Conservation (phyloP, 1,140 invertebrate species). For the Drosophila asahinai region DNA sequence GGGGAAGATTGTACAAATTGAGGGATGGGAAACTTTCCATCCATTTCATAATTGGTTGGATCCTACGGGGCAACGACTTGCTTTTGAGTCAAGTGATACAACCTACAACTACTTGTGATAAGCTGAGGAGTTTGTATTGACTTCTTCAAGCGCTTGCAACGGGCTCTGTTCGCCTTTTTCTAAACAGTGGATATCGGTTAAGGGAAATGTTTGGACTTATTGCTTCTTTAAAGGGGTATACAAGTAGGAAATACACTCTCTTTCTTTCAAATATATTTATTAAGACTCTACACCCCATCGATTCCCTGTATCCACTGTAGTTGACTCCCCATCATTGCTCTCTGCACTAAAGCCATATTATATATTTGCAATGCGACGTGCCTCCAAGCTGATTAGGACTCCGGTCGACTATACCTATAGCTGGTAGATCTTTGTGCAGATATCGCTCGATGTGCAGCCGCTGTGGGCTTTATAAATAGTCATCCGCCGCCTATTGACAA, state of each 20-base stretch:
- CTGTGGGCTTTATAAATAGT: constrained; percentile 62
- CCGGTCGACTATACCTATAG: not conserved
- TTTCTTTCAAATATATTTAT: too few relatives aligned
- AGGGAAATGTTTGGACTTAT: not conserved
- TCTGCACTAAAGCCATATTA: constrained; percentile 7
- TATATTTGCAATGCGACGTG: constrained; percentile 31
- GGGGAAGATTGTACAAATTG: constrained; percentile 12
- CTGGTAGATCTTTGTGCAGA: constrained; percentile 20
- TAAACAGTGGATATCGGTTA: not conserved
- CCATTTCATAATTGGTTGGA: not conserved
- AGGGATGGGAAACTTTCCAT: constrained; percentile 11
- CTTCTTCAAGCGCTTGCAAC: not conserved
- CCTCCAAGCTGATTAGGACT: constrained; percentile 24
- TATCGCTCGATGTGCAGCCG: constrained; percentile 14
- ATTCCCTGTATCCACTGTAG: constrained; percentile 12
- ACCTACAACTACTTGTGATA: constrained; percentile 14
- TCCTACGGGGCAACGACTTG: constrained; percentile 14
- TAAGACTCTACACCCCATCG: not conserved
- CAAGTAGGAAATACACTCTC: too few relatives aligned
- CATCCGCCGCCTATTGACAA: constrained; percentile 58
- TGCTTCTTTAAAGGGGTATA: not conserved
- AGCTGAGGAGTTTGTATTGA: not conserved
- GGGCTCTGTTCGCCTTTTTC: not conserved
- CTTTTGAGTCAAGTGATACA: constrained; percentile 1
- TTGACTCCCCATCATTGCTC: constrained; percentile 14